phyloP scores from a whole-genome alignment of 2,888 invertebrate genomes.

The Lucinisca nassula region DNA sequence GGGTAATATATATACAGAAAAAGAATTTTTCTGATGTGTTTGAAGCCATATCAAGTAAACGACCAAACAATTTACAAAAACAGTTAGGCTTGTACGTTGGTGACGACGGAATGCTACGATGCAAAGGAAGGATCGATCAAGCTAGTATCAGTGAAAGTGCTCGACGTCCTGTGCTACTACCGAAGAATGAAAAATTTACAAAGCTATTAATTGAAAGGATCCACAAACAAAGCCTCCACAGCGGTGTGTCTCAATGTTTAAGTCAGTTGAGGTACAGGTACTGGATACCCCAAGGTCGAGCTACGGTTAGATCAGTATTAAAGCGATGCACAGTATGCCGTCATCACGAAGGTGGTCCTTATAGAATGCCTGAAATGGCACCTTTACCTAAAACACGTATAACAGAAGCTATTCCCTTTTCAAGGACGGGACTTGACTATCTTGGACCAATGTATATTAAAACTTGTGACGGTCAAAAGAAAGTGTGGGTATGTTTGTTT shows the following conservation, averaged over 20 bases:
- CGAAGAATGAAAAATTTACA: neutral
- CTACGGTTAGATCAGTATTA: neutral
- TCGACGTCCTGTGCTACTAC: slow-evolving; percentile 22
- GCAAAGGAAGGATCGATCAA: slow-evolving; percentile 28
- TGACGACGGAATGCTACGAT: neutral
- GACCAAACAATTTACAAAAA: neutral
- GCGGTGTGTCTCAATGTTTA: slow-evolving; percentile 32
- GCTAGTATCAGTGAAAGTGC: slow-evolving; percentile 25
- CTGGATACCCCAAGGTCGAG: slow-evolving; percentile 27
- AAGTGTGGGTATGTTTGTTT: slow-evolving; percentile 45
- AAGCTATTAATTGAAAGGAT: slow-evolving; percentile 2
- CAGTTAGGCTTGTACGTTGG: slow-evolving; percentile 21
- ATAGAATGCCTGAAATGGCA: slow-evolving; percentile 21
- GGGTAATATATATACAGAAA: slow-evolving; percentile 8
- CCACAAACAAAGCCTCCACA: slow-evolving; percentile 15
- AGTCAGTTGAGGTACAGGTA: too few relatives aligned
- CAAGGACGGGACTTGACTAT: slow-evolving; percentile 34
- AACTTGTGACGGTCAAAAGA: neutral
- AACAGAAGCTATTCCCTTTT: slow-evolving; percentile 30
- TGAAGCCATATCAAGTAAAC: neutral
- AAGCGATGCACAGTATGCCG: slow-evolving; percentile 1
- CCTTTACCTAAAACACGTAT: slow-evolving; percentile 11
- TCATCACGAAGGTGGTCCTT: slow-evolving; percentile 27
- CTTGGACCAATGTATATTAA: slow-evolving; percentile 40
- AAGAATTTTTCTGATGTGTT: slow-evolving; percentile 4